Conservation (phyloP, 2,797 vertebrate genomes). For the Sebastes oblongus region DNA sequence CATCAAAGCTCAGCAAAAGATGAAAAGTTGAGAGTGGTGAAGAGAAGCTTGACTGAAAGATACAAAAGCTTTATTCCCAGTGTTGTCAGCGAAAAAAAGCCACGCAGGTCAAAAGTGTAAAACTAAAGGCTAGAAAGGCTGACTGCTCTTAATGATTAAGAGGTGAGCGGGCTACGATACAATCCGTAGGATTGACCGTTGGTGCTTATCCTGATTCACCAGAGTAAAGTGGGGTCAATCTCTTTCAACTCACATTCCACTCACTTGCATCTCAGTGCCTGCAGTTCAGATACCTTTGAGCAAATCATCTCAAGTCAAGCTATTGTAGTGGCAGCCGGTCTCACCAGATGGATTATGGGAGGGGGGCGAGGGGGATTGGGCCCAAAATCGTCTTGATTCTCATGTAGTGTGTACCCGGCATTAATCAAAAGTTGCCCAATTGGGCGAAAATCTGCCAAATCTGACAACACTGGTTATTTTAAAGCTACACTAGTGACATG, state of each 20-base stretch:
- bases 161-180: not conserved
- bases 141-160: conserved; percentile 17
- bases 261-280: not conserved
- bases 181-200: conserved; percentile 5
- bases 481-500: no score
- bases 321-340: not conserved
- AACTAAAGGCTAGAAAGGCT: conserved; percentile 14
- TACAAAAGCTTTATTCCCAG: conserved; percentile 18
- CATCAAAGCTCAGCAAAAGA: conserved; percentile 42
- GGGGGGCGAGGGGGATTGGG: no score
- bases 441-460: no score
- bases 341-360: no score
- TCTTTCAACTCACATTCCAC: not conserved
- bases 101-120: conserved; percentile 39
- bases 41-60: conserved; percentile 30
- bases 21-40: conserved; percentile 36
- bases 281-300: not conserved
- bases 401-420: no score
- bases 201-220: conserved; percentile 10
- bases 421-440: no score
- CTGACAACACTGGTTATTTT: no score
- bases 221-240: conserved; percentile 12
- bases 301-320: not conserved
- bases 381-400: no score
- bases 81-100: conserved; percentile 40